Conservation (phyloP, 2,113 vertebrate species). For the Rutilus rutilus region DNA sequence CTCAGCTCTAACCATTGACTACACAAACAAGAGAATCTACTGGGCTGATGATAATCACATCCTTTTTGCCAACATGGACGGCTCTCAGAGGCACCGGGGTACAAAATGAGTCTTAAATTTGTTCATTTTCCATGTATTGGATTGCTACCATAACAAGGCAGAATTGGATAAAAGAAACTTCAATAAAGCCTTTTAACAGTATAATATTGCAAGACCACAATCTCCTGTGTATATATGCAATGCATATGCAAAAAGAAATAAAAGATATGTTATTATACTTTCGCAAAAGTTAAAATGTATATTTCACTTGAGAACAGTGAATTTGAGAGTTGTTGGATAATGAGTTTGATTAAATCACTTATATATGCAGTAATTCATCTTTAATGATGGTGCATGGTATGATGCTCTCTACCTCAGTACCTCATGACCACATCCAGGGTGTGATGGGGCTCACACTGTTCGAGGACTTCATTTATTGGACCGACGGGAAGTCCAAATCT, state of each 20-base stretch:
- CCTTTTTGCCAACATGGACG: slow-evolving; percentile 94
- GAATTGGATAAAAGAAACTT: neutral
- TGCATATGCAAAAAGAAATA: neutral
- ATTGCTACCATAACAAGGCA: neutral
- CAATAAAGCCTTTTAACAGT: slow-evolving; percentile 18
- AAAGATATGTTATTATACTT: neutral
- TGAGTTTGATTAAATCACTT: neutral
- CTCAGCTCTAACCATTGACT: slow-evolving; percentile 93
- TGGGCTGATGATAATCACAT: slow-evolving; percentile 98
- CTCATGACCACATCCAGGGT: slow-evolving; percentile 91
- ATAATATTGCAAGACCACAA: neutral
- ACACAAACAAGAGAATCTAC: slow-evolving; percentile 93
- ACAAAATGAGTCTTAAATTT: slow-evolving; percentile 68
- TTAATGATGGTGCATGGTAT: slow-evolving; percentile 61
- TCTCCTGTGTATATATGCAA: neutral
- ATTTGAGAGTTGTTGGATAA: neutral
- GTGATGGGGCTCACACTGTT: slow-evolving; percentile 96
- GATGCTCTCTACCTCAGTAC: slow-evolving; percentile 82
- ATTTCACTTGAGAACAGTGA: neutral
- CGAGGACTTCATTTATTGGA: slow-evolving; percentile 99
- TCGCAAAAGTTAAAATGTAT: neutral
- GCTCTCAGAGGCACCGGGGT: slow-evolving; percentile 91
- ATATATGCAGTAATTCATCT: neutral
- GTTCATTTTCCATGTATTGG: slow-evolving; percentile 55
- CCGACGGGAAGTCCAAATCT: slow-evolving; percentile 96